These are phyloP conservation scores for Bombus turneri DNA, from an alignment of 1,140 invertebrate species.

Conservation along the genomic window DNA sequence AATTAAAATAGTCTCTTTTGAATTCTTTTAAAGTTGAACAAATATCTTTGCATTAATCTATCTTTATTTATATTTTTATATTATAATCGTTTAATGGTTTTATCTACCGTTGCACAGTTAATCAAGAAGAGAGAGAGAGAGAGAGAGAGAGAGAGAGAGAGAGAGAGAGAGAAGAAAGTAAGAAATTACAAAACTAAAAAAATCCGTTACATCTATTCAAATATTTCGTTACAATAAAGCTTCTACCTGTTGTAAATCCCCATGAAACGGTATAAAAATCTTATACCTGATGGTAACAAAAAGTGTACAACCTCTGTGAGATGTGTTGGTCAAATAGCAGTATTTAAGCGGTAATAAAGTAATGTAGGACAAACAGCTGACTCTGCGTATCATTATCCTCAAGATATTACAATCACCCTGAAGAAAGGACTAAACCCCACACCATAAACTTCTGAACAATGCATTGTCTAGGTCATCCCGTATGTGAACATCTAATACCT, in stretches of 20 bases:
- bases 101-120: accelerated
- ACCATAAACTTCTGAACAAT: accelerated
- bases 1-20: too few species aligned
- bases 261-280: neutral
- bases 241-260: neutral
- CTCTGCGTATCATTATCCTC: neutral
- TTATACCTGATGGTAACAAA: slow-evolving; percentile 23
- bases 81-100: too few species aligned
- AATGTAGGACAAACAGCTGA: slow-evolving; percentile 20
- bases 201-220: neutral
- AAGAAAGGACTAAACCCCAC: neutral
- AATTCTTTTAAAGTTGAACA: too few species aligned
- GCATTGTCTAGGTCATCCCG: too few species aligned
- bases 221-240: neutral
- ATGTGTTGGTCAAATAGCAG: slow-evolving; percentile 32
- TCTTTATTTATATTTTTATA: too few species aligned
- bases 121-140: too few species aligned
- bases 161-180: too few species aligned
- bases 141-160: too few species aligned
- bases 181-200: neutral
- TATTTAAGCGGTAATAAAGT: slow-evolving; percentile 3
- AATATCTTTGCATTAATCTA: too few species aligned
- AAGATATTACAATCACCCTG: neutral
- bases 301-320: neutral
- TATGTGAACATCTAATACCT: slow-evolving; percentile 47